These are phyloP conservation scores for Hippocampus zosterae DNA, from an alignment of 2,113 vertebrate genomes.

Conservation along the genomic window DNA sequence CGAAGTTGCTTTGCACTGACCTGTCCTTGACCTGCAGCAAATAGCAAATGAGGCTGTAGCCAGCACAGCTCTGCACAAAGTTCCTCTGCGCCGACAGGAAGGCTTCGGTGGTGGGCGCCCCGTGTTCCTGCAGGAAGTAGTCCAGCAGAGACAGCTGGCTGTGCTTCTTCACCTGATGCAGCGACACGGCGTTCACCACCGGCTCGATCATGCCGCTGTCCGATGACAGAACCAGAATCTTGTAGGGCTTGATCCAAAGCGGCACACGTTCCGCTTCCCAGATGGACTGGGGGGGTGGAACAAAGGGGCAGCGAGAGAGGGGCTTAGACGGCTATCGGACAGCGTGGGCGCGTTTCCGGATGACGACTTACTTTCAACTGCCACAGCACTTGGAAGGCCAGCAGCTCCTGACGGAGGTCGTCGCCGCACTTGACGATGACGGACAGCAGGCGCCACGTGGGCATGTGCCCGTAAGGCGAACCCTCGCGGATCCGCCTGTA, in stretches of 20 bases:
- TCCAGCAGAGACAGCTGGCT: conserved; percentile 87
- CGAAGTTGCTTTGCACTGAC: conserved; percentile 47
- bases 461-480: conserved; percentile 91
- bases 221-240: conserved; percentile 90
- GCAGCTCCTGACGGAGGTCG: conserved; percentile 90
- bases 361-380: conserved; percentile 81
- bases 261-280: conserved; percentile 92
- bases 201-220: conserved; percentile 98
- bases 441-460: conserved; percentile 88
- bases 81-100: conserved; percentile 87
- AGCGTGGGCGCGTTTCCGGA: background rate
- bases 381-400: conserved; percentile 91
- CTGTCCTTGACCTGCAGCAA: conserved; percentile 93
- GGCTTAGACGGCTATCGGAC: background rate
- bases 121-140: conserved; percentile 89
- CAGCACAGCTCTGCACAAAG: conserved; percentile 88
- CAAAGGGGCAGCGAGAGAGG: background rate
- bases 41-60: conserved; percentile 90
- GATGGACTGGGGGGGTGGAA: conserved; percentile 72
- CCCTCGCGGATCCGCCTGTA: conserved; percentile 87
- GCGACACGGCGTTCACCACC: conserved; percentile 90
- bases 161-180: conserved; percentile 96
- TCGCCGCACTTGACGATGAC: conserved; percentile 97
- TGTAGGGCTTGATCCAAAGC: conserved; percentile 93
- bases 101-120: conserved; percentile 80